These are phyloP conservation scores for Globodera ellingtonae DNA, from an alignment of 1,140 invertebrate species.

Conservation along the genomic window DNA sequence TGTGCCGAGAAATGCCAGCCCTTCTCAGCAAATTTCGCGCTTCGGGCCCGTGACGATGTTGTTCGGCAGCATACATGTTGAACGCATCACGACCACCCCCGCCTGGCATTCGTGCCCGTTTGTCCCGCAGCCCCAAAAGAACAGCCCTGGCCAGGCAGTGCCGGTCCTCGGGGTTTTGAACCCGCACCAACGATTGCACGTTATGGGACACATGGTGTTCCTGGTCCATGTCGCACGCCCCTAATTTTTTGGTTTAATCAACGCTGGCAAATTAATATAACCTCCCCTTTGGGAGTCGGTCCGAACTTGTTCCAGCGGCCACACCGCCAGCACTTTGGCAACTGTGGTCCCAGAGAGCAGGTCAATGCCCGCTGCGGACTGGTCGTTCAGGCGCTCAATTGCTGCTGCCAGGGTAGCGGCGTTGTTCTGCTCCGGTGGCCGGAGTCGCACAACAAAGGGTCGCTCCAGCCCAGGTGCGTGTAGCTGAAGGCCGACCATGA, in stretches of 20 bases:
- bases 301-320: background rate
- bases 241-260: too few relatives aligned
- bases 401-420: conserved; percentile 5
- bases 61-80: too few relatives aligned
- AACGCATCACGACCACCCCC: too few relatives aligned
- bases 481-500: conserved; percentile 5
- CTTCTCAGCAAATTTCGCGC: too few relatives aligned
- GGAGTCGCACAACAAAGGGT: background rate
- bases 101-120: too few relatives aligned
- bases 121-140: background rate
- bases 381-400: conserved; percentile 1
- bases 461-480: background rate
- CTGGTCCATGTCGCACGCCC: background rate
- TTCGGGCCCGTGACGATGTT: too few relatives aligned
- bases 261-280: too few relatives aligned
- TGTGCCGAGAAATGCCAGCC: too few relatives aligned
- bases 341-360: background rate
- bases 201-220: background rate
- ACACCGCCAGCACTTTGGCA: background rate
- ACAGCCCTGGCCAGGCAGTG: background rate
- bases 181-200: background rate
- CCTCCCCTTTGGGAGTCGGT: background rate
- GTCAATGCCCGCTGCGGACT: conserved; percentile 3
- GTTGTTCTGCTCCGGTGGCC: conserved; percentile 9
- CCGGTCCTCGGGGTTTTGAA: background rate